phyloP scores from a whole-genome alignment of 2,797 vertebrate genomes.

The Bufotes viridis region DNA sequence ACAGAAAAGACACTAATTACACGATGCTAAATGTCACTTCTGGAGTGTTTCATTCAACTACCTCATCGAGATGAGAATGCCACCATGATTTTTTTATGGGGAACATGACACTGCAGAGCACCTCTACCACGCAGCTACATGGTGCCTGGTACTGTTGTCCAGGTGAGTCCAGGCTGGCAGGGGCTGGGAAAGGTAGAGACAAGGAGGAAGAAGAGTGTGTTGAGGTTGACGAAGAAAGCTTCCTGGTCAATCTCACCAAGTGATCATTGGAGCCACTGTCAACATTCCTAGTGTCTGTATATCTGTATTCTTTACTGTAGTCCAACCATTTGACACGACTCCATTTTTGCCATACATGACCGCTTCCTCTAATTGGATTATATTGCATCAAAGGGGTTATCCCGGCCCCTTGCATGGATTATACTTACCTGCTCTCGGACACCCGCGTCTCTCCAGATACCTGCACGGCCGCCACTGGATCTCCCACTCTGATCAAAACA shows the following conservation, averaged over 20 bases:
- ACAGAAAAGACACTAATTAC: constrained; percentile 45
- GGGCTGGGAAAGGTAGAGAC: constrained; percentile 62
- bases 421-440: too few species aligned
- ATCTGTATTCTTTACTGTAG: neutral
- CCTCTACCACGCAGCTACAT: neutral
- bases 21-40: constrained; percentile 53
- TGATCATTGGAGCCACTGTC: neutral
- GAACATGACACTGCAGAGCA: neutral
- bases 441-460: too few species aligned
- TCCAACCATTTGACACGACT: too few species aligned
- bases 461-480: too few species aligned
- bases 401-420: too few species aligned
- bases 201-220: constrained; percentile 26
- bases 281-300: neutral
- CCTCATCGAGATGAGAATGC: neutral
- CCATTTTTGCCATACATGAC: neutral
- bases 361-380: neutral
- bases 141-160: constrained; percentile 70
- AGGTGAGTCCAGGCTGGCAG: constrained; percentile 74
- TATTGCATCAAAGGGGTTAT: too few species aligned
- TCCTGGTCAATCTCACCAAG: constrained; percentile 60
- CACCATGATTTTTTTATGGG: neutral
- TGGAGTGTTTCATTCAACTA: constrained; percentile 23
- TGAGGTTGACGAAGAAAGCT: constrained; percentile 55
- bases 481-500: too few species aligned